A percentile compares a stretch with the other conserved stretches of the same genome.
Evolutionary conservation across 2,113 vertebrate genomes (phyloP).

Genomic region (Chloropsis hardwickii): DNA sequence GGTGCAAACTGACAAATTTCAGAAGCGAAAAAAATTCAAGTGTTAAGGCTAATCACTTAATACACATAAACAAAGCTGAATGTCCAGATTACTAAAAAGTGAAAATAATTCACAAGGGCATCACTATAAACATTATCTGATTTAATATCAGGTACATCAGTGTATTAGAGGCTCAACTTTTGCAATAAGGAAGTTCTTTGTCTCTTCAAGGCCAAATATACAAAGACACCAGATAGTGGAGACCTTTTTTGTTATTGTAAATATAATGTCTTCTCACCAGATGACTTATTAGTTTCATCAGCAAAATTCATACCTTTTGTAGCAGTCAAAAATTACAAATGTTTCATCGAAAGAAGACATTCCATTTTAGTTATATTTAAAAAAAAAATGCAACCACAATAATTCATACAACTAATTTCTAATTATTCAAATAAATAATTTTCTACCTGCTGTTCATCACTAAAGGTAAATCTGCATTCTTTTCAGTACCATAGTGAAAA

Average conservation of each 20-base stretch:
- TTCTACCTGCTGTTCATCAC: background rate
- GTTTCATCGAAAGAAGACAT: background rate
- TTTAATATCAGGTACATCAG: constrained; percentile 40
- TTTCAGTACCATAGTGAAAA: constrained; percentile 5
- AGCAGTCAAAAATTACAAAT: constrained; percentile 42
- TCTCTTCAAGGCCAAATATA: constrained; percentile 65
- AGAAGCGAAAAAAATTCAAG: background rate
- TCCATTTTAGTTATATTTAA: constrained; percentile 24
- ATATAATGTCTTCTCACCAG: constrained; percentile 19
- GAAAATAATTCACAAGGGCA: constrained; percentile 48
- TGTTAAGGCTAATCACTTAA: background rate
- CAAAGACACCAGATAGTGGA: constrained; percentile 46
- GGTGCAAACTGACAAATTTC: background rate
- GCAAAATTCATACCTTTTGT: constrained; percentile 18
- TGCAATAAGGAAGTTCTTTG: constrained; percentile 57
- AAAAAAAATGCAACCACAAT: constrained; percentile 37
- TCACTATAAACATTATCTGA: constrained; percentile 16
- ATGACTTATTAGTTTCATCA: constrained; percentile 49
- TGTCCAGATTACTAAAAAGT: background rate
- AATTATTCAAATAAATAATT: background rate
- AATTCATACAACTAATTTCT: background rate
- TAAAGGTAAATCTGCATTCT: background rate
- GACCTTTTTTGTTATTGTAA: constrained; percentile 15
- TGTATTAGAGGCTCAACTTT: constrained; percentile 65
- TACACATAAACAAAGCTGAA: constrained; percentile 9